Evolutionary conservation across 2,113 vertebrate genomes (phyloP).

Genomic region (Anoplopoma fimbria): DNA sequence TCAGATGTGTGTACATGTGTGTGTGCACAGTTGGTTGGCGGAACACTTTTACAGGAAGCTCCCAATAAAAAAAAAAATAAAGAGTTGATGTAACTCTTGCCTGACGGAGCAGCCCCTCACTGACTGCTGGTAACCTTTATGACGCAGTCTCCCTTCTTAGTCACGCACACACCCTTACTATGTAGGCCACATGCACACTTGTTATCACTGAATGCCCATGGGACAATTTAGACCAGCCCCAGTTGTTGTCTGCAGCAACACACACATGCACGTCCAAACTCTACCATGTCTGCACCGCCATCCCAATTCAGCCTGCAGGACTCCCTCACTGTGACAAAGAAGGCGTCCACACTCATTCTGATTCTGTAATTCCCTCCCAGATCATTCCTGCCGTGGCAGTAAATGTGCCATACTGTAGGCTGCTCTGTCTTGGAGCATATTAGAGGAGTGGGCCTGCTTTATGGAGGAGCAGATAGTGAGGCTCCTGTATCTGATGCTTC

Average conservation of each 20-base stretch:
- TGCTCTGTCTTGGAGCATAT: slow-evolving; percentile 8
- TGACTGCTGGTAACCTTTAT: slow-evolving; percentile 30
- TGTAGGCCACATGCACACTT: not conserved
- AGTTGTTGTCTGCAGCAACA: slow-evolving; percentile 41
- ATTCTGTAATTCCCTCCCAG: not conserved
- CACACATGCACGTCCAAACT: not conserved
- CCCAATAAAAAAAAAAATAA: not conserved
- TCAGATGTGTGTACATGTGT: not conserved
- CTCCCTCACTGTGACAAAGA: too few relatives aligned
- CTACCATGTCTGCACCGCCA: not conserved
- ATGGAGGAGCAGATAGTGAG: not conserved
- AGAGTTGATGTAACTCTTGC: slow-evolving; percentile 12
- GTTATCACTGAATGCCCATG: not conserved
- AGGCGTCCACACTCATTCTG: not conserved
- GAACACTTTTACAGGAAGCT: slow-evolving; percentile 29
- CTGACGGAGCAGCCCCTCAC: slow-evolving; percentile 18
- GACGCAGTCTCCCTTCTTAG: not conserved
- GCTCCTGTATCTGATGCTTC: not conserved
- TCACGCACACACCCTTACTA: not conserved
- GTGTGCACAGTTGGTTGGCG: not conserved
- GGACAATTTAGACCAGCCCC: slow-evolving; percentile 31
- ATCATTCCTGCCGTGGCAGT: slow-evolving; percentile 8
- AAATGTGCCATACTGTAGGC: not conserved
- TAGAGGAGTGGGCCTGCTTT: slow-evolving; percentile 10
- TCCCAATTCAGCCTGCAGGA: slow-evolving; percentile 2